phyloP scores from a whole-genome alignment of 2,888 invertebrate genomes.

The Rhagonycha fulva region DNA sequence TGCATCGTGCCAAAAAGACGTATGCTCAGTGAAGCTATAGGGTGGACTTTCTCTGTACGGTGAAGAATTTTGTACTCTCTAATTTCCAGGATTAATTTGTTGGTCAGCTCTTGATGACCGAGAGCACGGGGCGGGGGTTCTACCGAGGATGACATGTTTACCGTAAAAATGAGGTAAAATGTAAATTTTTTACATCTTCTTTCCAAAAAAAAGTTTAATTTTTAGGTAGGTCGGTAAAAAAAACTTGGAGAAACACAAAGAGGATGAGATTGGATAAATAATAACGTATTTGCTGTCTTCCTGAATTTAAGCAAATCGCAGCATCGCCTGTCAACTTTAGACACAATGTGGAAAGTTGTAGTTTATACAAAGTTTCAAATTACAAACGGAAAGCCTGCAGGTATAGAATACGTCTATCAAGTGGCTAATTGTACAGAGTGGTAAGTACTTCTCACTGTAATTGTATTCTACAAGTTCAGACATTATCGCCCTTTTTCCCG shows the following conservation, averaged over 20 bases:
- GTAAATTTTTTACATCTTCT: too few relatives aligned
- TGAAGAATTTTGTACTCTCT: too few relatives aligned
- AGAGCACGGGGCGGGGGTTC: too few relatives aligned
- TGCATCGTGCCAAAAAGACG: neutral
- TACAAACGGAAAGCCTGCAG: constrained; percentile 20
- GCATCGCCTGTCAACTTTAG: constrained; percentile 12
- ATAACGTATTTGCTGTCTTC: neutral
- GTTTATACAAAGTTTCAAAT: constrained; percentile 14
- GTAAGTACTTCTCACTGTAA: constrained; percentile 17
- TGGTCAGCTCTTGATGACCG: too few relatives aligned
- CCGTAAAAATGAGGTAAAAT: too few relatives aligned
- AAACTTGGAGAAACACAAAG: neutral
- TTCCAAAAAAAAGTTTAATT: too few relatives aligned
- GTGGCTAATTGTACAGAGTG: constrained; percentile 20
- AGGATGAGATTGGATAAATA: neutral
- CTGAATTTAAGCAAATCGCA: constrained; percentile 1
- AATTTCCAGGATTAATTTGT: too few relatives aligned
- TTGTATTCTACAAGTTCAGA: constrained; percentile 20
- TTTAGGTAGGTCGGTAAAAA: neutral
- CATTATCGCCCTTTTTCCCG: constrained; percentile 15
- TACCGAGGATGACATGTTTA: too few relatives aligned
- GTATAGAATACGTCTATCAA: constrained; percentile 22
- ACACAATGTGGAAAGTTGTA: constrained; percentile 16
- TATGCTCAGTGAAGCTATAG: neutral
- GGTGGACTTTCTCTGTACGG: too few relatives aligned